Evolutionary conservation across 2,797 vertebrate species (phyloP).

Genomic region (Sylvia borin): DNA sequence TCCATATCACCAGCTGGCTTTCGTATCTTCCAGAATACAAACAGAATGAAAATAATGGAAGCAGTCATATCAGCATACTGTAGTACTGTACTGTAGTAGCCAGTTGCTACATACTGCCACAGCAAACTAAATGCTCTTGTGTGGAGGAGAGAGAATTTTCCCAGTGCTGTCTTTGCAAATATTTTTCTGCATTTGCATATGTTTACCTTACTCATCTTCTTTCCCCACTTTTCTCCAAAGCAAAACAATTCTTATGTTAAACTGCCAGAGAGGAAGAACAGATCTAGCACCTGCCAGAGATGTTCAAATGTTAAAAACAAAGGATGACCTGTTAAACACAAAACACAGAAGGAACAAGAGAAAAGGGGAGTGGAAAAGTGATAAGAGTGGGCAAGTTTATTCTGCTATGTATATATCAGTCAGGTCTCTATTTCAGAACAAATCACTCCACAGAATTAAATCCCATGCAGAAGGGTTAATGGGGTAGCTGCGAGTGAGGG

Average conservation of each 20-base stretch:
- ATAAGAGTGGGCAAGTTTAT: not conserved
- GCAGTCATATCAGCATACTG: not conserved
- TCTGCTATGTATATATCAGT: not conserved
- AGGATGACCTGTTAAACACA: not conserved
- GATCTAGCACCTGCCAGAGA: not conserved
- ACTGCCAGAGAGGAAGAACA: not conserved
- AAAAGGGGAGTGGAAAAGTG: not conserved
- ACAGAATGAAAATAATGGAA: not conserved
- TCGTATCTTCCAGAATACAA: not conserved
- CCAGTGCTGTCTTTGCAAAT: not conserved
- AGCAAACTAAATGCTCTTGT: not conserved
- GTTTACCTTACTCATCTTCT: not conserved
- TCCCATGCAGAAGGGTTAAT: not conserved
- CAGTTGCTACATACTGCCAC: not conserved
- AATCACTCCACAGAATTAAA: not conserved
- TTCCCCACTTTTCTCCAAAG: not conserved
- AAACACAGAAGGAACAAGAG: not conserved
- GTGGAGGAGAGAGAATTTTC: not conserved
- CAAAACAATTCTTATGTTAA: not conserved
- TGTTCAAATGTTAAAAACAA: not conserved
- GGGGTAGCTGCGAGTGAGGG: not conserved
- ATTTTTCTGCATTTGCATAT: not conserved
- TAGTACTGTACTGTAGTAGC: not conserved
- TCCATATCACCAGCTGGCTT: not conserved
- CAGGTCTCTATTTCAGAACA: slow-evolving; percentile 1